These are phyloP conservation scores for Agonopterix alstromeriana DNA, from an alignment of 2,888 invertebrate genomes.

Conservation along the genomic window DNA sequence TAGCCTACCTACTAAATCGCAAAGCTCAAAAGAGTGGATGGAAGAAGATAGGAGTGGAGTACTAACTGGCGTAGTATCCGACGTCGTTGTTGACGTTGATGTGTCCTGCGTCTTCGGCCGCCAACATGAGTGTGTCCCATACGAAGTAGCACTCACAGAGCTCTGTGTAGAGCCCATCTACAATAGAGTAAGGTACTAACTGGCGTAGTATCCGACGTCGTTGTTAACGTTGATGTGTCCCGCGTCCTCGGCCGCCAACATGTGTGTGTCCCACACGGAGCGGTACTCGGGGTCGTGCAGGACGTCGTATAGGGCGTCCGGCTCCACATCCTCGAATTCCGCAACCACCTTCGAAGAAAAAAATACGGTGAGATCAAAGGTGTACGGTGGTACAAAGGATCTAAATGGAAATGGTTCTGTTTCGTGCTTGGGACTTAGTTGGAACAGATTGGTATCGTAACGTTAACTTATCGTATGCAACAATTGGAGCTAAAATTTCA, in stretches of 20 bases:
- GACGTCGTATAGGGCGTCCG: conserved; percentile 89
- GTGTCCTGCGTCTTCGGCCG: conserved; percentile 90
- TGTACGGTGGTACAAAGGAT: neutral
- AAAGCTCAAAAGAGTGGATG: too few relatives aligned
- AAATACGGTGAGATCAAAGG: too few relatives aligned
- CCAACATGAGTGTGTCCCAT: conserved; percentile 95
- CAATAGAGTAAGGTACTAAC: conserved; percentile 68
- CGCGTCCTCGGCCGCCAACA: conserved; percentile 91
- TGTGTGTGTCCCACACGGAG: conserved; percentile 93
- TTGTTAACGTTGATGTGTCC: conserved; percentile 95
- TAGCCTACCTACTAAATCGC: conserved; percentile 66
- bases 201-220: conserved; percentile 94
- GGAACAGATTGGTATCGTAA: too few relatives aligned
- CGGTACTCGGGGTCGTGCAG: conserved; percentile 93
- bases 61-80: conserved; percentile 89
- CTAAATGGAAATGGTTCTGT: too few relatives aligned
- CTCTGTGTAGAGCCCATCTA: conserved; percentile 29
- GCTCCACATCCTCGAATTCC: conserved; percentile 84
- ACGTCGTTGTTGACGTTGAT: conserved; percentile 95
- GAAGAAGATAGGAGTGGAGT: too few relatives aligned
- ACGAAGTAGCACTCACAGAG: conserved; percentile 92
- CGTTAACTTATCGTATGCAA: too few relatives aligned
- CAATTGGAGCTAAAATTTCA: too few relatives aligned
- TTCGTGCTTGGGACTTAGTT: neutral
- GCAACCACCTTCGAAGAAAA: conserved; percentile 58